A percentile compares a stretch with the other conserved stretches of the same genome.
Conservation (phyloP, 2,113 vertebrate species). For the Corynorhinus townsendii region DNA sequence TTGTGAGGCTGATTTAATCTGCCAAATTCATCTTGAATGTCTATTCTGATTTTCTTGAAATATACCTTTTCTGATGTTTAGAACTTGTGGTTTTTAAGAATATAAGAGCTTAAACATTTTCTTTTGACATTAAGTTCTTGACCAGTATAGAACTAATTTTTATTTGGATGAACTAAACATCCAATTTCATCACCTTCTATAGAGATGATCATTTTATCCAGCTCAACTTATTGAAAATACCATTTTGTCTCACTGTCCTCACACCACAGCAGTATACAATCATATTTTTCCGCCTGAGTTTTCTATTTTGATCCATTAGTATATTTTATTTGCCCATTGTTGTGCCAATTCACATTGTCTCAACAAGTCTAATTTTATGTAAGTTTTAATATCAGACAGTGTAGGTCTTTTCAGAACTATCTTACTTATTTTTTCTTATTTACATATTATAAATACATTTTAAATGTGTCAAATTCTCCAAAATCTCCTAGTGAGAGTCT, state of each 20-base stretch:
- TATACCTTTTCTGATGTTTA: no score
- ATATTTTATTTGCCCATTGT: background rate
- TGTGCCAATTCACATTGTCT: background rate
- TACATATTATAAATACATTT: background rate
- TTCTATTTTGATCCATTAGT: background rate
- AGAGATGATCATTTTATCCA: background rate
- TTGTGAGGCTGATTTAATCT: background rate
- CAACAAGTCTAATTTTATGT: background rate
- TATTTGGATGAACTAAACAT: background rate
- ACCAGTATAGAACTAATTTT: background rate
- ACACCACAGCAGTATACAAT: background rate
- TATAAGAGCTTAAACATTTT: background rate
- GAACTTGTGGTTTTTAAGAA: background rate
- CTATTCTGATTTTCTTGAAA: background rate
- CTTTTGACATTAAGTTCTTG: background rate
- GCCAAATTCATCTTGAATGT: background rate
- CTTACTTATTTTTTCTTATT: background rate
- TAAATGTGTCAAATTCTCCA: background rate
- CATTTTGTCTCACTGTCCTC: no score
- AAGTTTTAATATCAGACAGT: background rate
- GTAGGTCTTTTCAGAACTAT: background rate
- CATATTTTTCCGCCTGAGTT: background rate
- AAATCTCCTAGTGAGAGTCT: background rate
- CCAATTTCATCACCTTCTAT: background rate
- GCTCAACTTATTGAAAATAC: no score